Percentiles rank a stretch among this genome's conserved stretches.
These are phyloP conservation scores for Eumacrocentrus americanus DNA, from an alignment of 2,888 invertebrate genomes.

Conservation along the genomic window DNA sequence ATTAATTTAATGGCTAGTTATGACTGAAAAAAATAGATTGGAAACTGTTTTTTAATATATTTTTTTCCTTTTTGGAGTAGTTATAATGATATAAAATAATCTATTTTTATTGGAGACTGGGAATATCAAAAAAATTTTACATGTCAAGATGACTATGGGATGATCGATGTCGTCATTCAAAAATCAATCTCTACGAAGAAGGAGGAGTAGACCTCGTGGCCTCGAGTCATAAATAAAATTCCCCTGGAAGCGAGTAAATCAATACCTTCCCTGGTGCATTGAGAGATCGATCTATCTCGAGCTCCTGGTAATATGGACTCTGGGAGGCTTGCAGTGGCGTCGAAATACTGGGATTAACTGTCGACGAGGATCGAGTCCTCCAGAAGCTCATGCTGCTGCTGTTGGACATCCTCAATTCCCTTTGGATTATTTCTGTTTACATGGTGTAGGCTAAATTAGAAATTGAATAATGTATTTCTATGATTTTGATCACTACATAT, in stretches of 20 bases:
- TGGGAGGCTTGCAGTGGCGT: neutral
- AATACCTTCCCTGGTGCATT: neutral
- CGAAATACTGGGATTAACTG: neutral
- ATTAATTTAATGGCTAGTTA: no score
- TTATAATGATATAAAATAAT: no score
- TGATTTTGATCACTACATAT: no score
- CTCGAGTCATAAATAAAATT: slow-evolving; percentile 15
- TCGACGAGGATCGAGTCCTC: slow-evolving; percentile 10
- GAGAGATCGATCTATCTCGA: slow-evolving; percentile 12
- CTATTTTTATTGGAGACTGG: no score
- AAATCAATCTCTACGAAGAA: neutral
- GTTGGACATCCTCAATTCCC: no score
- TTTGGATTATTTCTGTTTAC: no score
- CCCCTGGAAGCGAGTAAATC: slow-evolving; percentile 3
- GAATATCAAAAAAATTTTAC: neutral
- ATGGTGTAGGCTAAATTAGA: no score
- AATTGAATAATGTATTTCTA: no score
- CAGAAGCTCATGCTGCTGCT: slow-evolving; percentile 1
- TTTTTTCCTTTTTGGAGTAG: no score
- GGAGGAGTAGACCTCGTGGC: neutral
- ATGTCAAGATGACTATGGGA: neutral
- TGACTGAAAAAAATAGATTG: no score
- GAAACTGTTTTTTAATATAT: no score
- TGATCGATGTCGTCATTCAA: neutral
- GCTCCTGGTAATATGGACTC: slow-evolving; percentile 12